Percentiles rank a stretch among this genome's conserved stretches.
These are phyloP conservation scores for Rhogogaster chlorosoma DNA, from an alignment of 2,888 invertebrate species.

Conservation along the genomic window DNA sequence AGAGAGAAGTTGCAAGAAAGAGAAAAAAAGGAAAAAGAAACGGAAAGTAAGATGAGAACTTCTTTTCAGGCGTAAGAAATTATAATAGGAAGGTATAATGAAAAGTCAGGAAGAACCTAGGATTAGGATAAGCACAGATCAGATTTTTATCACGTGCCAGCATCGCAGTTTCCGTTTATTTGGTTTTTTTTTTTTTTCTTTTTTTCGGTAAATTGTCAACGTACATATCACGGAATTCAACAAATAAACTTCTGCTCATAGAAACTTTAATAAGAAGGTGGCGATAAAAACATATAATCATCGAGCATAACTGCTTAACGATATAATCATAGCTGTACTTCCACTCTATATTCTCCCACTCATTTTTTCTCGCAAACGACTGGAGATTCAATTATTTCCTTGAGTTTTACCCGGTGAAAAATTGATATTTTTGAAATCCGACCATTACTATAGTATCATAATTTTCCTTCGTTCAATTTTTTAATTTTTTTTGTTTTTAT, in stretches of 20 bases:
- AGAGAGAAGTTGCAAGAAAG: conserved; percentile 24
- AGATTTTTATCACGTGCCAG: conserved; percentile 38
- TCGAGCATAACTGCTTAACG: conserved; percentile 11
- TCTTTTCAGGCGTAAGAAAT: conserved; percentile 9
- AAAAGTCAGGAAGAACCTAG: conserved; percentile 34
- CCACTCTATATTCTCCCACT: neutral
- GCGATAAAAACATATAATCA: neutral
- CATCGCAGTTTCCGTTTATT: conserved; percentile 38
- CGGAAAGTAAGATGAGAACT: conserved; percentile 34
- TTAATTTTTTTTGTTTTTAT: neutral
- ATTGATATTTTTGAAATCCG: neutral
- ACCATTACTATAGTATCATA: neutral
- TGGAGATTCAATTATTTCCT: neutral
- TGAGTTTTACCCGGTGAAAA: neutral
- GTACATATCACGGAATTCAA: neutral
- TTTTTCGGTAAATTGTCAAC: neutral
- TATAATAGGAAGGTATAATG: conserved; percentile 11
- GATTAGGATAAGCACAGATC: conserved; percentile 38
- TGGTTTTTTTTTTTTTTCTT: conserved; percentile 26
- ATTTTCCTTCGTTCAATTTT: neutral
- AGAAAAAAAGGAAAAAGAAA: conserved; percentile 50
- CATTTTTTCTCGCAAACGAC: neutral
- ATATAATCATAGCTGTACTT: neutral
- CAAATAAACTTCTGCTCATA: neutral
- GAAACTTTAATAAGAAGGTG: neutral